Evolutionary conservation across 53 echinoderm and acorn worm genomes (phyloP).

Genomic region (Arbacia lixula): DNA sequence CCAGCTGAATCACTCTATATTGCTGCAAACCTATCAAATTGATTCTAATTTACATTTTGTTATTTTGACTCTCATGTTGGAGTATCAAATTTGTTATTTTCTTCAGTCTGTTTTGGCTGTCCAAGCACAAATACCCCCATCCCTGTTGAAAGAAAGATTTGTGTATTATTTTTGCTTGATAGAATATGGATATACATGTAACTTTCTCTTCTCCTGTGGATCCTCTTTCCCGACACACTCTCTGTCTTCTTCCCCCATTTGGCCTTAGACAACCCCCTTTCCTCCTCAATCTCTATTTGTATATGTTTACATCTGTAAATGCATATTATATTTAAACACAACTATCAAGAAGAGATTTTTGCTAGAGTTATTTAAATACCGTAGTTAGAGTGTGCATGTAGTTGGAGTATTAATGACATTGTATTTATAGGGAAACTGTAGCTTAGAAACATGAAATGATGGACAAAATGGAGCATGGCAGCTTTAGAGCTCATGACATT

Average conservation of each 20-base stretch:
- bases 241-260: background rate
- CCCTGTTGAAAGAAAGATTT: too few relatives aligned
- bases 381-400: slow-evolving; percentile 56
- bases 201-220: background rate
- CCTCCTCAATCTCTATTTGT: slow-evolving; percentile 29
- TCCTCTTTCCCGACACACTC: background rate
- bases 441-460: slow-evolving; percentile 26
- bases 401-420: slow-evolving; percentile 29
- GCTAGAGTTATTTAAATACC: slow-evolving; percentile 42
- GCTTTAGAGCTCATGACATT: slow-evolving; percentile 23
- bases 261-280: background rate
- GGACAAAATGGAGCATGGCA: slow-evolving; percentile 24
- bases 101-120: too few relatives aligned
- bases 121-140: too few relatives aligned
- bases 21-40: too few relatives aligned
- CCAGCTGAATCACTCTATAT: too few relatives aligned
- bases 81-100: too few relatives aligned
- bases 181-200: too few relatives aligned
- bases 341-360: slow-evolving; percentile 44
- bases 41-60: too few relatives aligned
- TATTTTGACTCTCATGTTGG: too few relatives aligned
- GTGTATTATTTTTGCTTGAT: too few relatives aligned
- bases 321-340: slow-evolving; percentile 61
- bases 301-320: slow-evolving; percentile 57
- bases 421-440: slow-evolving; percentile 41